phyloP scores from a whole-genome alignment of 23 tunicate species.

The Trididemnum clinides region DNA sequence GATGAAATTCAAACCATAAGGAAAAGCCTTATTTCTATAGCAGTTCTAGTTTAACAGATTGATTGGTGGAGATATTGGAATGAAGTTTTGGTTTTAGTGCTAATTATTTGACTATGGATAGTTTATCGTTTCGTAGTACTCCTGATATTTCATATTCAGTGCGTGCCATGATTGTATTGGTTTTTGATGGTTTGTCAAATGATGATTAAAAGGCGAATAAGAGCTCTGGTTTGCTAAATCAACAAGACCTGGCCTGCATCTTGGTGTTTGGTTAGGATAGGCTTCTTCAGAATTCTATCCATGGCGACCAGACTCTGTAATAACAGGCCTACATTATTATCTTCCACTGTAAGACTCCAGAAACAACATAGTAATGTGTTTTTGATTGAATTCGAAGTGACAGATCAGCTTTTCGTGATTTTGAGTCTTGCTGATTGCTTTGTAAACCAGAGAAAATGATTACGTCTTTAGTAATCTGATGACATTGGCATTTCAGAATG shows the following conservation, averaged over 20 bases:
- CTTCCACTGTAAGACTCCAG: slow-evolving; percentile 58
- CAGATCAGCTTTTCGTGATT: slow-evolving; percentile 1
- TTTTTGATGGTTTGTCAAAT: too few species aligned
- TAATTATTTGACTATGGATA: too few species aligned
- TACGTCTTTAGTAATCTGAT: slow-evolving; percentile 96
- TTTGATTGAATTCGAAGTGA: slow-evolving; percentile 45
- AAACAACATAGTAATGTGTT: slow-evolving; percentile 11
- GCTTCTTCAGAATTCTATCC: neutral
- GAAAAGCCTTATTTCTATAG: too few species aligned
- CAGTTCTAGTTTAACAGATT: too few species aligned
- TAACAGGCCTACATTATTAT: slow-evolving; percentile 47
- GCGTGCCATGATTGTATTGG: too few species aligned
- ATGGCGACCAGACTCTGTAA: slow-evolving; percentile 57
- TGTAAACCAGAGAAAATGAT: slow-evolving; percentile 45
- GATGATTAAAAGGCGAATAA: slow-evolving; percentile 82
- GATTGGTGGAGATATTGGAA: too few species aligned
- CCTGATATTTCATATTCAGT: too few species aligned
- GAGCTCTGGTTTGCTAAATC: slow-evolving; percentile 47
- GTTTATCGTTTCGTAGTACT: too few species aligned
- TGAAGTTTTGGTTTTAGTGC: too few species aligned
- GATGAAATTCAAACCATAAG: too few species aligned
- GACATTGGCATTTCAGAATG: slow-evolving; percentile 32
- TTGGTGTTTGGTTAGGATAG: slow-evolving; percentile 26
- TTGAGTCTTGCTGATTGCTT: neutral
- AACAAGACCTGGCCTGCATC: slow-evolving; percentile 41